Percentiles rank a stretch among this genome's conserved stretches.
These are phyloP conservation scores for Chelon auratus DNA, from an alignment of 2,797 vertebrate genomes.

Conservation along the genomic window DNA sequence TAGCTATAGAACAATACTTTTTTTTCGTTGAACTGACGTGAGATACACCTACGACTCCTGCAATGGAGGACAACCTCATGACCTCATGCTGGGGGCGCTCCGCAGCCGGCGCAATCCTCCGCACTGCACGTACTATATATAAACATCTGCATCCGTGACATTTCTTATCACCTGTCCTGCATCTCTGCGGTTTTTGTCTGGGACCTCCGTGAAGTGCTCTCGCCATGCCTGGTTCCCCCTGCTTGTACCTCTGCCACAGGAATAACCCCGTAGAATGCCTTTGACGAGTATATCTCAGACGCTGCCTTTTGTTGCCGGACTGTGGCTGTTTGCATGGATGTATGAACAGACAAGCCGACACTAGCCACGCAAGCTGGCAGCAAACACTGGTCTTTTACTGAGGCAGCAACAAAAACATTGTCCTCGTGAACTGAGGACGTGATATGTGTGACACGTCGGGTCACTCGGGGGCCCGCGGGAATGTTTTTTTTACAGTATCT, in stretches of 20 bases:
- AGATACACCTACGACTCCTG: background rate
- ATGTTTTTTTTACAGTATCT: conserved; percentile 68
- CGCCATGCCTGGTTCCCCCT: conserved; percentile 65
- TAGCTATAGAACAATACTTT: too few species aligned
- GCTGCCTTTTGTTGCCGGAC: conserved; percentile 79
- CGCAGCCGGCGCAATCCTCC: conserved; percentile 53
- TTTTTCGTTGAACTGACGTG: too few species aligned
- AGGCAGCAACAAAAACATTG: conserved; percentile 73
- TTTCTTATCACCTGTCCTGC: conserved; percentile 78
- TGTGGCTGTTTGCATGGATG: conserved; percentile 69
- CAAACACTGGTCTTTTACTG: conserved; percentile 65
- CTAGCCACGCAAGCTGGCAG: conserved; percentile 66
- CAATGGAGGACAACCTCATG: conserved; percentile 27
- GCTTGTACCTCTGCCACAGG: conserved; percentile 66
- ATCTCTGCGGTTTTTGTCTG: conserved; percentile 74
- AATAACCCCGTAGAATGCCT: conserved; percentile 80
- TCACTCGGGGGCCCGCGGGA: conserved; percentile 51
- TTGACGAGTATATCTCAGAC: conserved; percentile 77
- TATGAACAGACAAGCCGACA: conserved; percentile 79
- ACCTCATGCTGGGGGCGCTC: conserved; percentile 40
- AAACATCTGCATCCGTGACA: conserved; percentile 78
- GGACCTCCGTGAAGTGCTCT: conserved; percentile 75
- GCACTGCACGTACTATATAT: conserved; percentile 77
- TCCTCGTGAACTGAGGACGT: conserved; percentile 71
- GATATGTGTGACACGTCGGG: conserved; percentile 79